Percentiles rank a stretch among this genome's conserved stretches.
These are phyloP conservation scores for Philopotamus ludificatus DNA, from an alignment of 1,140 invertebrate species.

Conservation along the genomic window DNA sequence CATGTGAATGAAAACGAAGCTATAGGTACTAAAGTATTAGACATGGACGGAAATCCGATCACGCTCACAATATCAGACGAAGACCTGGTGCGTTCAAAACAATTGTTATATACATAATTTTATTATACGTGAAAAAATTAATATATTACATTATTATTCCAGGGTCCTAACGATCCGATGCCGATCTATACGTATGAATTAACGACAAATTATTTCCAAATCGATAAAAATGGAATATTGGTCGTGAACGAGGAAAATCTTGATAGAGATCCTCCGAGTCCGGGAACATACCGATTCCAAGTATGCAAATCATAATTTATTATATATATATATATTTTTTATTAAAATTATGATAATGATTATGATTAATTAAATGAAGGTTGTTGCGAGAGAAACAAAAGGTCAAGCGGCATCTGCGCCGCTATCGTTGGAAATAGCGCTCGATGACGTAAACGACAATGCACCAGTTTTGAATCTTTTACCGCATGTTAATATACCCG, in stretches of 20 bases:
- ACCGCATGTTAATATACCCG: constrained; percentile 74
- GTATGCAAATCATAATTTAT: constrained; percentile 36
- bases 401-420: constrained; percentile 79
- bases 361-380: constrained; percentile 44
- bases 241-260: constrained; percentile 80
- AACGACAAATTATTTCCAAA: constrained; percentile 79
- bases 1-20: constrained; percentile 83
- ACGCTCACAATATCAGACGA: constrained; percentile 74
- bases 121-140: background rate
- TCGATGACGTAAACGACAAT: constrained; percentile 85
- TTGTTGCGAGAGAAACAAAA: constrained; percentile 76
- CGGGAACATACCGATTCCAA: constrained; percentile 75
- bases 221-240: constrained; percentile 70
- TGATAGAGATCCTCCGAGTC: constrained; percentile 84
- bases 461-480: constrained; percentile 74
- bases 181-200: constrained; percentile 79
- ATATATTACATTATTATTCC: background rate
- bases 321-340: background rate
- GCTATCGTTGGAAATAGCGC: constrained; percentile 71
- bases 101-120: constrained; percentile 7
- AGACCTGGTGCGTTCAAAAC: constrained; percentile 71
- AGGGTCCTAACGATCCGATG: constrained; percentile 56
- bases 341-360: background rate
- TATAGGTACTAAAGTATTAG: constrained; percentile 77
- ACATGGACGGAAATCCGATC: constrained; percentile 66